phyloP scores from a whole-genome alignment of 2,888 invertebrate species.

The Eristalis arbustorum region DNA sequence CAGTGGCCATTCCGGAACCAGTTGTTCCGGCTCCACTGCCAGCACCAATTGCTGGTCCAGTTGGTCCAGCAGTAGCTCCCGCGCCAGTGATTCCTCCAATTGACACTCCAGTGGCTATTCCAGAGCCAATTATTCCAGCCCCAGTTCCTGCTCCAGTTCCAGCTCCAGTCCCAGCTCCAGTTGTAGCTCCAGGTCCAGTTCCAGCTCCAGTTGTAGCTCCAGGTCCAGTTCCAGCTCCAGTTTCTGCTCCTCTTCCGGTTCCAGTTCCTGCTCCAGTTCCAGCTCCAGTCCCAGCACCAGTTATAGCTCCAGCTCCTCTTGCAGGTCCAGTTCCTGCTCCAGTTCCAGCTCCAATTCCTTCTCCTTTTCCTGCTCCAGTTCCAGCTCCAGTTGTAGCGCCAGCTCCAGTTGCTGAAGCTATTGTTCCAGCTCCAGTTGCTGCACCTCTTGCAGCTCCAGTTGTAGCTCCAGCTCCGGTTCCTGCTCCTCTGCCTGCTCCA shows the following conservation, averaged over 20 bases:
- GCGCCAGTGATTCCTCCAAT: constrained; percentile 47
- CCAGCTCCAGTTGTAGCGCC: neutral
- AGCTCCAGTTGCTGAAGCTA: neutral
- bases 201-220: neutral
- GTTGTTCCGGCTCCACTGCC: constrained; percentile 35
- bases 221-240: neutral
- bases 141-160: neutral
- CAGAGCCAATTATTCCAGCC: constrained; percentile 1
- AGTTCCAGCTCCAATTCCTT: constrained; percentile 30
- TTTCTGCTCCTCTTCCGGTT: neutral
- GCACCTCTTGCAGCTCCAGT: neutral
- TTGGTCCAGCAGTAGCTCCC: too few relatives aligned
- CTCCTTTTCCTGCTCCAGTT: neutral
- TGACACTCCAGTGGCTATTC: neutral
- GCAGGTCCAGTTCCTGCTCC: neutral
- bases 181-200: neutral
- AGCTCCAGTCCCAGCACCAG: constrained; percentile 11
- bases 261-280: neutral
- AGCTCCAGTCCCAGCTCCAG: neutral
- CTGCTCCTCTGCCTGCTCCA: constrained; percentile 2
- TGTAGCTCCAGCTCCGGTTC: neutral
- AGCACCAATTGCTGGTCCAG: neutral
- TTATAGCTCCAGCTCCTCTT: constrained; percentile 58
- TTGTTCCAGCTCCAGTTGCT: neutral
- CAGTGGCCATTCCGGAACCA: neutral